Conservation (phyloP, 2,113 vertebrate species). For the Otis tarda region DNA sequence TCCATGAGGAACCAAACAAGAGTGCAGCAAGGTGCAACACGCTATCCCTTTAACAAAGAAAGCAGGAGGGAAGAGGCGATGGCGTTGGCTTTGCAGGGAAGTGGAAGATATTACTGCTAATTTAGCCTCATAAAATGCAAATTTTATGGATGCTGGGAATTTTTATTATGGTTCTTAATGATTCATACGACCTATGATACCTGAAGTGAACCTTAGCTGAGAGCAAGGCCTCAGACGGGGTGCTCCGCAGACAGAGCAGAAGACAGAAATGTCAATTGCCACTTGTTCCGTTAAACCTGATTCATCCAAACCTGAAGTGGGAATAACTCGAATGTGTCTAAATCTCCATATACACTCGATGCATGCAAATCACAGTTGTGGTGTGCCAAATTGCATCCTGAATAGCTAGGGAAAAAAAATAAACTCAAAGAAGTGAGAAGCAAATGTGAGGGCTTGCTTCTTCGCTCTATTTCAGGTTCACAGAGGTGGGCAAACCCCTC, state of each 20-base stretch:
- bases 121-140: neutral
- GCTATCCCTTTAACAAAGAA: neutral
- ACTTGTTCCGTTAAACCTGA: constrained; percentile 26
- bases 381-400: neutral
- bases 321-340: neutral
- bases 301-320: constrained; percentile 14
- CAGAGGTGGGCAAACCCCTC: neutral
- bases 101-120: neutral
- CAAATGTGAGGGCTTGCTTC: neutral
- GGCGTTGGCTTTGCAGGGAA: neutral
- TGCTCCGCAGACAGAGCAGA: constrained; percentile 7
- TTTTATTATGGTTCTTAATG: neutral
- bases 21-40: neutral
- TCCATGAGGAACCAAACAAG: neutral
- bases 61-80: neutral
- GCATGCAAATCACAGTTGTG: neutral
- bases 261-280: constrained; percentile 55
- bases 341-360: neutral
- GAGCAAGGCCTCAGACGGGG: neutral
- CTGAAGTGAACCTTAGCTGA: neutral
- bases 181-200: neutral
- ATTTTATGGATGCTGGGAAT: neutral
- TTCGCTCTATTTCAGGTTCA: neutral
- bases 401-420: neutral
- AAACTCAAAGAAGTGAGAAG: neutral